These are phyloP conservation scores for Xestia c-nigrum DNA, from an alignment of 2,888 invertebrate genomes.

Conservation along the genomic window DNA sequence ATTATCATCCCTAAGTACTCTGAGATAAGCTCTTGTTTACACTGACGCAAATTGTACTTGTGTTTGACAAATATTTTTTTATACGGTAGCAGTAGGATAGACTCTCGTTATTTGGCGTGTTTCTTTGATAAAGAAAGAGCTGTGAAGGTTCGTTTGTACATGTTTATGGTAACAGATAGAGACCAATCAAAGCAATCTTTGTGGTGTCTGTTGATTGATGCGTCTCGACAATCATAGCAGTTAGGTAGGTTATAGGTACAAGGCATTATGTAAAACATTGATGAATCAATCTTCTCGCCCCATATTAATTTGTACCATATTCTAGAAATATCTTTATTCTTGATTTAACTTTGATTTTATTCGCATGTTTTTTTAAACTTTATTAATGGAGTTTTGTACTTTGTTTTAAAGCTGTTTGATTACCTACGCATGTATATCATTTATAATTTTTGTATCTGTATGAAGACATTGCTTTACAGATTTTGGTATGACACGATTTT, in stretches of 20 bases:
- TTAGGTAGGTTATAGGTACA: neutral
- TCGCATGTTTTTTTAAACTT: neutral
- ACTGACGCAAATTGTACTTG: conserved; percentile 40
- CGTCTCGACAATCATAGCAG: conserved; percentile 52
- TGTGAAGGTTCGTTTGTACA: conserved; percentile 28
- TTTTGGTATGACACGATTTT: neutral
- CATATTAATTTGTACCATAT: neutral
- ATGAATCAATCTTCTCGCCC: conserved; percentile 11
- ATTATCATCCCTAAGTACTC: conserved; percentile 36
- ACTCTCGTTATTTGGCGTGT: conserved; percentile 25
- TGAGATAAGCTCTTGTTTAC: conserved; percentile 39
- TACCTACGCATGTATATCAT: neutral
- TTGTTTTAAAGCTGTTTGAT: neutral
- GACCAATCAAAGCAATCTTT: conserved; percentile 57
- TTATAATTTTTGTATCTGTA: neutral
- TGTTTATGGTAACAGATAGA: conserved; percentile 14
- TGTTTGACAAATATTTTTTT: conserved; percentile 34
- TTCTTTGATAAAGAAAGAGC: conserved; percentile 31
- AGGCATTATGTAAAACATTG: conserved; percentile 30
- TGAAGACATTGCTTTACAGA: neutral
- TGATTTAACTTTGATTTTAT: neutral
- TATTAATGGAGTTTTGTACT: neutral
- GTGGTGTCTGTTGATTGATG: conserved; percentile 52
- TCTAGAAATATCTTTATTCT: conserved; percentile 11
- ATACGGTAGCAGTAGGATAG: conserved; percentile 32